Conservation (phyloP, 2,113 vertebrate genomes). For the cattle (Bos taurus) region ARS-UCD2.0 NC_037340.1:42106501-42107000, state of each 20-base stretch:
- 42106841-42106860: not conserved
- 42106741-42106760: not conserved
- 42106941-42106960: not conserved
- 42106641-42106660: conserved; percentile 16
- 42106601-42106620: conserved; percentile 43
- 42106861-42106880: not conserved
- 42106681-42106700: not conserved
- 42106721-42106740: not conserved
- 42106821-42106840: not conserved
- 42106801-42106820: not conserved
- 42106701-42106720: not conserved
- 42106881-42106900: not conserved
- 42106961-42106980: not conserved
- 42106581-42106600: conserved; percentile 51
- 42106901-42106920: not conserved
- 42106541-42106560: conserved; percentile 21
- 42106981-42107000: not conserved
- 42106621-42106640: conserved; percentile 50
- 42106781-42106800: not conserved
- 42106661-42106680: conserved; percentile 19
- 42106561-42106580: not conserved
- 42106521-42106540: not conserved
- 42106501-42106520: not conserved
- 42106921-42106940: not conserved
- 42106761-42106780: not conserved